Evolutionary conservation across 1,140 invertebrate genomes (phyloP).

Genomic region (Sitobion miscanthi): DNA sequence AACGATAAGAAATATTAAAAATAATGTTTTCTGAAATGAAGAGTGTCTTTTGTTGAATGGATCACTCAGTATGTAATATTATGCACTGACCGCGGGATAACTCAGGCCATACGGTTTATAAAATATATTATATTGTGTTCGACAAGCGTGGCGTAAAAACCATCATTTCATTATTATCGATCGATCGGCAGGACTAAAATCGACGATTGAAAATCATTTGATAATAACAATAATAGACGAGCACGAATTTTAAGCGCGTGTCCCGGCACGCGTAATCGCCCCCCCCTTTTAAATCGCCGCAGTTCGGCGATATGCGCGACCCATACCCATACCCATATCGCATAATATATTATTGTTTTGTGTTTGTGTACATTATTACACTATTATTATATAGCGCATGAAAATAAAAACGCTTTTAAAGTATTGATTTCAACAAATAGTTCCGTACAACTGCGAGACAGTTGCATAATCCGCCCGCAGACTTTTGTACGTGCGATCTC

Average conservation of each 20-base stretch:
- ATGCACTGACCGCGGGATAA: no score
- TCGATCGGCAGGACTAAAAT: background rate
- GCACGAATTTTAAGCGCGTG: background rate
- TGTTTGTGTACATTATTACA: background rate
- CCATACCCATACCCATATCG: background rate
- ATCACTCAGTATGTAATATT: no score
- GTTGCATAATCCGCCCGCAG: slow-evolving; percentile 37
- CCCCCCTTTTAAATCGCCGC: background rate
- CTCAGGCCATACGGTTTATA: no score
- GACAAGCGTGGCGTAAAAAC: no score
- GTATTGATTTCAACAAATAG: slow-evolving; percentile 8
- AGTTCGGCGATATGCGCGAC: background rate
- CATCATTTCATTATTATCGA: background rate
- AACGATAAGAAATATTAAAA: no score
- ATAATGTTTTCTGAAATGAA: no score
- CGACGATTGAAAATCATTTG: background rate
- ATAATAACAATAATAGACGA: background rate
- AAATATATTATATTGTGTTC: no score
- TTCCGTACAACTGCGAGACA: slow-evolving; percentile 1
- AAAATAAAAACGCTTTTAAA: slow-evolving; percentile 28
- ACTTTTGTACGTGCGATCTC: background rate
- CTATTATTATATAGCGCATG: background rate
- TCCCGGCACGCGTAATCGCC: background rate
- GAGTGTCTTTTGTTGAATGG: no score
- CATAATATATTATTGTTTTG: no score